Conservation (phyloP, 2,888 invertebrate genomes). For the Chelonus formosanus region DNA sequence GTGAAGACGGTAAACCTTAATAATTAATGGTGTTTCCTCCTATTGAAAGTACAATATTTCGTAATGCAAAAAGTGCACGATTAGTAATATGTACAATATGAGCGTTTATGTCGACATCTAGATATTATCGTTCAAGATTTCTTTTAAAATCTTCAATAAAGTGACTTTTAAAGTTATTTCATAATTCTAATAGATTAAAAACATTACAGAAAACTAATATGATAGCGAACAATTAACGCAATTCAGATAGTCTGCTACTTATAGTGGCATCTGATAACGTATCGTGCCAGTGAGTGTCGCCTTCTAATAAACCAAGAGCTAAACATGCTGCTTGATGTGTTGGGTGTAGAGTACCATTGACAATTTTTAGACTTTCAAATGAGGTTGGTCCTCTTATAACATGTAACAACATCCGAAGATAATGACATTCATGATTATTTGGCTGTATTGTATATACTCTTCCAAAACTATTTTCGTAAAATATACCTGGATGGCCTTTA, state of each 20-base stretch:
- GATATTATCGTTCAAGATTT: not conserved
- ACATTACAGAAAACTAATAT: not conserved
- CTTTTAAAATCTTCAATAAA: not conserved
- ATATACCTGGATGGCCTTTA: not conserved
- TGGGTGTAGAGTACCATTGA: conserved; percentile 40
- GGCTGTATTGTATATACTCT: conserved; percentile 10
- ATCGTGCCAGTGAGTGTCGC: not conserved
- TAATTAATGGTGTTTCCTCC: too few relatives aligned
- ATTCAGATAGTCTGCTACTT: not conserved
- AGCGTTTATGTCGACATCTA: not conserved
- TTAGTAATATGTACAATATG: not conserved
- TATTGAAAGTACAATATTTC: too few relatives aligned
- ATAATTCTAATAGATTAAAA: not conserved
- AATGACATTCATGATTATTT: not conserved
- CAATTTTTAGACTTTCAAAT: conserved; percentile 43
- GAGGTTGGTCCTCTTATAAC: conserved; percentile 44
- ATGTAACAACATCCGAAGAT: not conserved
- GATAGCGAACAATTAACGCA: not conserved
- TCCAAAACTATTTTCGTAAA: not conserved
- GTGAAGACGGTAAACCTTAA: too few relatives aligned
- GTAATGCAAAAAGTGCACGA: not conserved
- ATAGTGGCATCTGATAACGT: not conserved
- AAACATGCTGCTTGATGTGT: conserved; percentile 44
- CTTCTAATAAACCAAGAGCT: not conserved
- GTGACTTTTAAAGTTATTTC: not conserved